Conservation (phyloP, 2,888 invertebrate species). For the Coenonympha glycerion region DNA sequence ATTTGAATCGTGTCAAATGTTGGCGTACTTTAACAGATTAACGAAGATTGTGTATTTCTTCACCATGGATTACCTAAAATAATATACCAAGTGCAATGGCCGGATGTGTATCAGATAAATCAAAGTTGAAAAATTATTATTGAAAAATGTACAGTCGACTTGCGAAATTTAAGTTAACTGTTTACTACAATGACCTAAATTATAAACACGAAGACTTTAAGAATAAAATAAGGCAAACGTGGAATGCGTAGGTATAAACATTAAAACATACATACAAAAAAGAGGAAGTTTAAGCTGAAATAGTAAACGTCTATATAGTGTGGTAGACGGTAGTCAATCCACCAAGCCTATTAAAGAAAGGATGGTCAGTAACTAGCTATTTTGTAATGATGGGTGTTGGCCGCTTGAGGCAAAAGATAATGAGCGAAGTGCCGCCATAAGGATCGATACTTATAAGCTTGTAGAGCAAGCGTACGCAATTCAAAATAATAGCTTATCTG, state of each 20-base stretch:
- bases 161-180: too few relatives aligned
- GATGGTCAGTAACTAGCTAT: conserved; percentile 9
- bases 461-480: conserved; percentile 23
- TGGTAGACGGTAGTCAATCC: background rate
- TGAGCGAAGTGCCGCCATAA: conserved; percentile 16
- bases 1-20: background rate
- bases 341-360: conserved; percentile 1
- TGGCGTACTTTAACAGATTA: background rate
- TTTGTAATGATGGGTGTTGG: conserved; percentile 17
- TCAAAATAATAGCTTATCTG: conserved; percentile 23
- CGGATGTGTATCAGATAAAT: too few relatives aligned
- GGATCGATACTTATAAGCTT: conserved; percentile 22
- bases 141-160: too few relatives aligned
- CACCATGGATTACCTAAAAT: too few relatives aligned
- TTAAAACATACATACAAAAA: too few relatives aligned
- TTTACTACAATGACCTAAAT: too few relatives aligned
- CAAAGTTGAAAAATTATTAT: too few relatives aligned
- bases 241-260: too few relatives aligned
- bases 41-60: background rate
- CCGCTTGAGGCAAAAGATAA: conserved; percentile 19
- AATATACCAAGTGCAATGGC: background rate
- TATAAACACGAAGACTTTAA: too few relatives aligned
- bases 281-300: background rate
- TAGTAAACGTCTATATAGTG: background rate
- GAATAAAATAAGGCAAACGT: too few relatives aligned